A percentile compares a stretch with the other conserved stretches of the same genome.
Conservation (phyloP, 92 coral and sea anemone species). For the Epizoanthus stellaris region DNA sequence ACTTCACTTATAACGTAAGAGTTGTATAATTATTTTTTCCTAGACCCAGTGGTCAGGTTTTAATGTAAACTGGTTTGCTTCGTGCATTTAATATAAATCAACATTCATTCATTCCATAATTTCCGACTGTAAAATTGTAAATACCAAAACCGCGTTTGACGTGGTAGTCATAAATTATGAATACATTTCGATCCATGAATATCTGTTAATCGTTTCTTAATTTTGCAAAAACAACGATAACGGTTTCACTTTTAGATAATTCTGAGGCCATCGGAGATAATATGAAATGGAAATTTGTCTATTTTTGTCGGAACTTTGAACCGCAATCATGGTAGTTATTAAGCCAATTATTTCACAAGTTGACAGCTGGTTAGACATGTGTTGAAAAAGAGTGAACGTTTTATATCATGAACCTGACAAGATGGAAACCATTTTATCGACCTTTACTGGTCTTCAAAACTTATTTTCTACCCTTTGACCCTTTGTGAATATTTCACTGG, state of each 20-base stretch:
- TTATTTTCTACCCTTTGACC: not conserved
- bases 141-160: not conserved
- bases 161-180: not conserved
- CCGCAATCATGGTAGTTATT: not conserved
- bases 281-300: constrained; percentile 13
- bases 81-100: not conserved
- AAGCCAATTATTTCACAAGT: not conserved
- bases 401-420: not conserved
- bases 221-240: constrained; percentile 6
- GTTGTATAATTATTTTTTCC: not conserved
- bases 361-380: constrained; percentile 3
- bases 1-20: not conserved
- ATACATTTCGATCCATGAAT: constrained; percentile 13
- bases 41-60: not conserved
- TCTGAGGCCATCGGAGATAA: constrained; percentile 7
- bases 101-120: not conserved
- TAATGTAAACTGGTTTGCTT: not conserved
- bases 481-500: too few species aligned
- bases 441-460: too few species aligned
- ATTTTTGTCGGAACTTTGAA: not conserved
- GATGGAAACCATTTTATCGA: not conserved
- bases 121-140: constrained; percentile 7
- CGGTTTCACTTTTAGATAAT: constrained; percentile 17
- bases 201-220: constrained; percentile 29
- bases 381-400: not conserved